These are phyloP conservation scores for Euzophera pinguis DNA, from an alignment of 2,888 invertebrate species.

Conservation along the genomic window DNA sequence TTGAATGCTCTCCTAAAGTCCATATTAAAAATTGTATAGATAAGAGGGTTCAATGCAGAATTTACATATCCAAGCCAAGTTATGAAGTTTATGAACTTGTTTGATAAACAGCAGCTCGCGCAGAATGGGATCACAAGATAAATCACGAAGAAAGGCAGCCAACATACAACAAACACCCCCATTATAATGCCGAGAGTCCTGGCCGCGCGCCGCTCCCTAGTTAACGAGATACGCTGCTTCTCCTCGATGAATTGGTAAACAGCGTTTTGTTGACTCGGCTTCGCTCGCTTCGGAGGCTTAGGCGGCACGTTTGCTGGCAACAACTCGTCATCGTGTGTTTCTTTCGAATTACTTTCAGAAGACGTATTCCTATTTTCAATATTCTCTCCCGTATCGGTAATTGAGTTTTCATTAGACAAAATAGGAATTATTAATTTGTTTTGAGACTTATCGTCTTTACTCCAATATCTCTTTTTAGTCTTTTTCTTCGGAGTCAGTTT, in stretches of 20 bases:
- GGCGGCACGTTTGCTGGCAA: slow-evolving; percentile 49
- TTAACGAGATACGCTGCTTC: slow-evolving; percentile 93
- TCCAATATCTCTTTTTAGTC: slow-evolving; percentile 78
- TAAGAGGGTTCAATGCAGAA: slow-evolving; percentile 94
- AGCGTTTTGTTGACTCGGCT: slow-evolving; percentile 72
- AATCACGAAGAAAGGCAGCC: slow-evolving; percentile 98
- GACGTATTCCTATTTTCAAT: slow-evolving; percentile 64
- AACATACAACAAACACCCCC: slow-evolving; percentile 98
- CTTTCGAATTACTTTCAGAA: slow-evolving; percentile 72
- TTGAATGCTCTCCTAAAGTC: slow-evolving; percentile 95
- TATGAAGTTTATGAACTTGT: slow-evolving; percentile 91
- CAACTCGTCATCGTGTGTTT: slow-evolving; percentile 62
- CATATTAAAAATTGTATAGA: slow-evolving; percentile 96
- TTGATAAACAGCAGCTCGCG: slow-evolving; percentile 87
- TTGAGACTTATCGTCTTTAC: slow-evolving; percentile 67
- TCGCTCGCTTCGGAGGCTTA: slow-evolving; percentile 50
- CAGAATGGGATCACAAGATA: slow-evolving; percentile 96
- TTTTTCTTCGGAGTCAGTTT: slow-evolving; percentile 69
- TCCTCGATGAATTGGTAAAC: slow-evolving; percentile 94
- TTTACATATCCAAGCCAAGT: slow-evolving; percentile 97
- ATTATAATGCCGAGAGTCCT: slow-evolving; percentile 97
- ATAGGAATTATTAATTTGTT: slow-evolving; percentile 72
- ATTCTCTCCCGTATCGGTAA: slow-evolving; percentile 61
- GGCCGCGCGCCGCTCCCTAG: slow-evolving; percentile 96
- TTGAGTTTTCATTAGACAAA: slow-evolving; percentile 68